Evolutionary conservation across 2,888 invertebrate species (phyloP), one percentile per base, ranked within the genome.

Genomic region (Apantesis nais): DNA sequence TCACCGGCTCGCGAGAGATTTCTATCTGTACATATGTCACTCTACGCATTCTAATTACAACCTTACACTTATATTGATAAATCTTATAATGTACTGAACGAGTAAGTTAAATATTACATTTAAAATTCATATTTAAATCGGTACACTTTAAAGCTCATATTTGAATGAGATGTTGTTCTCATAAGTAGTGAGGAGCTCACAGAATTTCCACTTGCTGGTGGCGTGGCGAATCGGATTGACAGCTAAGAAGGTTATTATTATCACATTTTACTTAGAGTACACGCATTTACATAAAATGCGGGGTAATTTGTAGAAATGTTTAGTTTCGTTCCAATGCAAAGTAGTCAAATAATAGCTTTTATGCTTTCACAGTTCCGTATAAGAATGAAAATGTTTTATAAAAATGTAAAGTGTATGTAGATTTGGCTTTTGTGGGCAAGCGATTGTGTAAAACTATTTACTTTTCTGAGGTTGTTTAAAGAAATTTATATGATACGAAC

Each of bases 171-270:
- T 66, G 67, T 70, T 73, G 72, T 70, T 48, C 82, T 82, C 74
- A 78, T 83, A 81, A 85, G 84, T 77, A 79, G 83, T 82, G 74
- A 80, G 84, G 85, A 86, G 85, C 84, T 85, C 82, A 88, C 82
- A 86, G 87, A 85, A 87, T 89, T 89, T 90, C 88, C 89, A 89
- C 88, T 88, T 90, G 92, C 90, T 89, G 90, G 90, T 89, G 87
- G 89, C 90, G 91, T 91, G 86, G 91, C 93, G 89, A 93, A 94
- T 94, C 88, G 88, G 90, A 92, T 93, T 93, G 94, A 94, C 93
- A 91, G 86, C 84, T 90, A 91, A 92, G 92, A 92, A 91, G 91
- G 91, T 93, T 94, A 93, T 94, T 94, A 94, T 94, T 93, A 93
- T 92, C 92, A 92, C 93, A 94, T 93, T 94, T 93, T 92, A 94